These are phyloP conservation scores for Protobothrops mucrosquamatus DNA, from an alignment of 2,113 vertebrate species.

Conservation along the genomic window DNA sequence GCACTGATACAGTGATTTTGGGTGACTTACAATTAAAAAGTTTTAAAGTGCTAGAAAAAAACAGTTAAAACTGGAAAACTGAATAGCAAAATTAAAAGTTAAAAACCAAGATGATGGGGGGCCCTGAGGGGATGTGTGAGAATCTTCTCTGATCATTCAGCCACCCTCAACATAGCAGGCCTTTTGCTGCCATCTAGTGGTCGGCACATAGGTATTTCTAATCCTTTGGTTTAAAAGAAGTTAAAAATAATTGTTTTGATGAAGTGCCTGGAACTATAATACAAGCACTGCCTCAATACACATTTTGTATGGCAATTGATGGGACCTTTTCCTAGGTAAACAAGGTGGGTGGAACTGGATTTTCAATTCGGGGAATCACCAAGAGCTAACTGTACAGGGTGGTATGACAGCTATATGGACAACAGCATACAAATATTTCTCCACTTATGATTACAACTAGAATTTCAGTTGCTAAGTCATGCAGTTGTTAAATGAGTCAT, in stretches of 20 bases:
- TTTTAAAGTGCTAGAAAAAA: no score
- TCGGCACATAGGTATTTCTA: background rate
- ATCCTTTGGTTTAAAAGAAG: background rate
- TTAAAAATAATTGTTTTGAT: background rate
- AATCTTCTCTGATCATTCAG: background rate
- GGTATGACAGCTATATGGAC: background rate
- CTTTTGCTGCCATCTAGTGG: background rate
- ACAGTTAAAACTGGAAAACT: no score
- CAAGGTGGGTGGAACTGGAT: background rate
- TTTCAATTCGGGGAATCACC: background rate
- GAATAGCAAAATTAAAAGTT: background rate
- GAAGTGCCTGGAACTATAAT: background rate
- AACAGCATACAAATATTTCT: background rate
- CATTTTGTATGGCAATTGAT: no score
- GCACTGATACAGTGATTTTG: no score
- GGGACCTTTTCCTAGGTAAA: background rate
- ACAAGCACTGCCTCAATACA: background rate
- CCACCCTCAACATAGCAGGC: background rate
- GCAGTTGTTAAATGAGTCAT: no score
- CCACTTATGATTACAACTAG: no score
- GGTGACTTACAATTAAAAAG: no score
- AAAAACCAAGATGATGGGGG: background rate
- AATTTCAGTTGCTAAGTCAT: no score
- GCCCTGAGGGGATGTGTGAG: fast-evolving
- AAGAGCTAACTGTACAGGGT: background rate